Conservation (phyloP, 53 echinoderm and acorn worm genomes). For the Crossaster papposus region DNA sequence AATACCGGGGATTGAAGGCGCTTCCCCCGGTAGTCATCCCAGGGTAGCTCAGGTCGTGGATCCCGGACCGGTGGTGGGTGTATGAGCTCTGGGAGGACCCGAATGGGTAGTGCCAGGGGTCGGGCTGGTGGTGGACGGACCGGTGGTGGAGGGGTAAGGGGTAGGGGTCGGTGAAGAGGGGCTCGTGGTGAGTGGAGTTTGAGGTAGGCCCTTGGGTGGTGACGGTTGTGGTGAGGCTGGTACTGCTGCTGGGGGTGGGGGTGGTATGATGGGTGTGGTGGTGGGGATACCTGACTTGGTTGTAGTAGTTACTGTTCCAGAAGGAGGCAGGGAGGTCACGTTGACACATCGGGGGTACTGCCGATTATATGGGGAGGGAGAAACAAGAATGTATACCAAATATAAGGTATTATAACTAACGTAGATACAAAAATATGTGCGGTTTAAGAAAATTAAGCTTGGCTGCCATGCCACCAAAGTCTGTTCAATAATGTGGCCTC, state of each 20-base stretch:
- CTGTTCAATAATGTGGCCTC: too few species aligned
- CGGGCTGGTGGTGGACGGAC: slow-evolving; percentile 61
- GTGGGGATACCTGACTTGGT: slow-evolving; percentile 56
- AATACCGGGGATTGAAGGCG: slow-evolving; percentile 94
- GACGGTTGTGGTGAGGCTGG: slow-evolving; percentile 13
- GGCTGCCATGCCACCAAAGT: too few species aligned
- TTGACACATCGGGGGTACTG: slow-evolving; percentile 80
- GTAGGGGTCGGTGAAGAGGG: slow-evolving; percentile 77
- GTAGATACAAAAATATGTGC: too few species aligned
- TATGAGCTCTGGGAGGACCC: slow-evolving; percentile 63
- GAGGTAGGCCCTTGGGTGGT: slow-evolving; percentile 38
- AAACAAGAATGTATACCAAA: not conserved
- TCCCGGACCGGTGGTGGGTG: slow-evolving; percentile 70
- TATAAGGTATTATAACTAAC: not conserved
- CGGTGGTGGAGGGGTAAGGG: slow-evolving; percentile 67
- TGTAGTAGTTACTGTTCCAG: slow-evolving; percentile 87
- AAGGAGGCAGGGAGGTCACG: slow-evolving; percentile 94
- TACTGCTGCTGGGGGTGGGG: slow-evolving; percentile 27
- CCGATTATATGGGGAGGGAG: slow-evolving; percentile 24
- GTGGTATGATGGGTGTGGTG: slow-evolving; percentile 47
- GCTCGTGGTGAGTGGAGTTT: slow-evolving; percentile 66
- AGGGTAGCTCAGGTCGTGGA: slow-evolving; percentile 80
- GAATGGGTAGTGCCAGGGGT: slow-evolving; percentile 81
- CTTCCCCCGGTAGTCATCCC: slow-evolving; percentile 72
- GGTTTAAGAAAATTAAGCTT: too few species aligned